Evolutionary conservation across 53 echinoderm and acorn worm genomes (phyloP).

Genomic region (Patiria pectinifera): DNA sequence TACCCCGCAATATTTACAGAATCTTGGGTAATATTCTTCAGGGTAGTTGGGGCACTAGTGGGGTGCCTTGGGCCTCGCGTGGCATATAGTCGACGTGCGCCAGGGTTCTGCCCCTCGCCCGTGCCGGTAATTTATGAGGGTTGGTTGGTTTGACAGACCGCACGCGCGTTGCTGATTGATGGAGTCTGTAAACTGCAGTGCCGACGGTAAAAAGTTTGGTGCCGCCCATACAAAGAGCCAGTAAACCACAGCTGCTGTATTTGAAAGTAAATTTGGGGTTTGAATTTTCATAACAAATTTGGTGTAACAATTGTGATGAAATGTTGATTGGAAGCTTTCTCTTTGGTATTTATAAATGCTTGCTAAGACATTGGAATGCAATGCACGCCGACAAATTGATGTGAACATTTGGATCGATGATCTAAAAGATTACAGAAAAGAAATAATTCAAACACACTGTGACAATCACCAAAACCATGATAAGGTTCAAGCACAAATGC

Average conservation of each 20-base stretch:
- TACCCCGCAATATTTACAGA: conserved; percentile 11
- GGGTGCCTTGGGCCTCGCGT: conserved; percentile 39
- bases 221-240: neutral
- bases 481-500: too few species aligned
- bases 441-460: too few species aligned
- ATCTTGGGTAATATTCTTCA: conserved; percentile 14
- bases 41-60: neutral
- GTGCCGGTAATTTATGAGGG: conserved; percentile 35
- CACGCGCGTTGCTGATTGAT: conserved; percentile 48
- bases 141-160: neutral
- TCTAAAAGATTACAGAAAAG: too few species aligned
- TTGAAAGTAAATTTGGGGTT: neutral
- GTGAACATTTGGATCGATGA: too few species aligned
- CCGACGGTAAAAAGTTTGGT: neutral
- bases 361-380: too few species aligned
- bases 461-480: too few species aligned
- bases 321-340: too few species aligned
- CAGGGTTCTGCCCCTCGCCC: neutral
- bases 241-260: neutral
- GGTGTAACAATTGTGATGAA: neutral
- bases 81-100: neutral
- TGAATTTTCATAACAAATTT: neutral
- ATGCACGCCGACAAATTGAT: too few species aligned
- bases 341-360: too few species aligned
- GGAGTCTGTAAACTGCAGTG: neutral